Conservation (phyloP, 2,113 vertebrate genomes). For the Rhea americana region DNA sequence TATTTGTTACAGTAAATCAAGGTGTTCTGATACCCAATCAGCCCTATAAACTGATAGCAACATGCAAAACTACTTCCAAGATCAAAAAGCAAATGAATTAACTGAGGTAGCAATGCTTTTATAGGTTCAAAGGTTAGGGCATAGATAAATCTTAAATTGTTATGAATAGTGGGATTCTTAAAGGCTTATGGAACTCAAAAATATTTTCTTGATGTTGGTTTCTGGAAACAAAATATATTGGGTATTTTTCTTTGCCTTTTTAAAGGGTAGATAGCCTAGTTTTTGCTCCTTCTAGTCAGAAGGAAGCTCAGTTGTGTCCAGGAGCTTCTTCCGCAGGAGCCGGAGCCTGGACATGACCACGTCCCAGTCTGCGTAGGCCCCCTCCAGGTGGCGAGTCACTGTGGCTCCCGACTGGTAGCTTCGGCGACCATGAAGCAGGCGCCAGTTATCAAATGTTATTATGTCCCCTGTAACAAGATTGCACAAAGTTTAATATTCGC, state of each 20-base stretch:
- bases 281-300: background rate
- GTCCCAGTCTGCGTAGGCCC: slow-evolving; percentile 95
- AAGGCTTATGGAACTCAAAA: background rate
- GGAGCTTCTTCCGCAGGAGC: slow-evolving; percentile 75
- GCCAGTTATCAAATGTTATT: slow-evolving; percentile 94
- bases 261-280: background rate
- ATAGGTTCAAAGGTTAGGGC: background rate
- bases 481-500: background rate
- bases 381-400: slow-evolving; percentile 85
- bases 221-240: background rate
- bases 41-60: background rate
- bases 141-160: background rate
- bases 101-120: background rate
- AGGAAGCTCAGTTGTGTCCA: slow-evolving; percentile 35
- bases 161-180: background rate
- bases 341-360: slow-evolving; percentile 91
- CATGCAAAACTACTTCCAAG: background rate
- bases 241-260: background rate
- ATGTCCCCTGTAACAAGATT: slow-evolving; percentile 81
- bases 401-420: slow-evolving; percentile 71
- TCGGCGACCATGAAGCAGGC: slow-evolving; percentile 86
- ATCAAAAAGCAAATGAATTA: background rate
- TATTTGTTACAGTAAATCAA: background rate
- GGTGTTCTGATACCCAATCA: background rate
- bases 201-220: background rate